Conservation (phyloP, 1,140 invertebrate species). For the Colletes gigas region DNA sequence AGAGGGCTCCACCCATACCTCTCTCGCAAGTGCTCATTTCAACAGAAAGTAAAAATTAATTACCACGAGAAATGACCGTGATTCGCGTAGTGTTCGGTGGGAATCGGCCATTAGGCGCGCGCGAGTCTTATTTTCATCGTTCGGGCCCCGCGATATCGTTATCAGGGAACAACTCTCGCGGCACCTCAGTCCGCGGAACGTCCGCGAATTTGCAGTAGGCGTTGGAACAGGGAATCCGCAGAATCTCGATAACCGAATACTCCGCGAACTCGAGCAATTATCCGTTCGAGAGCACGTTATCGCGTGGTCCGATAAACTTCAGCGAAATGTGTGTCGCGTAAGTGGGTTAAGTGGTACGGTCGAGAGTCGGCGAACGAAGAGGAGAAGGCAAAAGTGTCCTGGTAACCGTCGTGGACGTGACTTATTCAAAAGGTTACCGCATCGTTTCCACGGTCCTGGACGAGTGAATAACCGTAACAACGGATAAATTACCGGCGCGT, state of each 20-base stretch:
- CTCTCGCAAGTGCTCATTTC: no score
- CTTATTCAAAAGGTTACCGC: neutral
- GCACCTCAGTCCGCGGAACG: no score
- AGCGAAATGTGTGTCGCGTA: neutral
- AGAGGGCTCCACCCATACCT: no score
- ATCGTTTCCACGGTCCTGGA: neutral
- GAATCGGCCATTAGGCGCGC: no score
- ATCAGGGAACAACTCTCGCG: neutral
- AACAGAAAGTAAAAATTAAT: no score
- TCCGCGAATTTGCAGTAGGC: neutral
- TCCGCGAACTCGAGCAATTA: neutral
- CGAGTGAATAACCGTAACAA: constrained; percentile 8
- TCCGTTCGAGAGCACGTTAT: neutral
- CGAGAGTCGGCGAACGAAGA: neutral
- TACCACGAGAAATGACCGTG: no score
- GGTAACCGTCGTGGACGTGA: constrained; percentile 5
- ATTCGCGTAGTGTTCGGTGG: no score
- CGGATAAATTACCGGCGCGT: neutral
- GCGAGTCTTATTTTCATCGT: no score
- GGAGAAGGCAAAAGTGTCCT: neutral
- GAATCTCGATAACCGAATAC: neutral
- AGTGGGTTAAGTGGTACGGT: constrained; percentile 16
- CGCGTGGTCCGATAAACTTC: neutral
- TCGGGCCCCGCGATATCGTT: neutral
- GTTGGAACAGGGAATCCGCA: neutral